phyloP scores from a whole-genome alignment of 2,797 vertebrate genomes.

The Anguilla obscura region DNA sequence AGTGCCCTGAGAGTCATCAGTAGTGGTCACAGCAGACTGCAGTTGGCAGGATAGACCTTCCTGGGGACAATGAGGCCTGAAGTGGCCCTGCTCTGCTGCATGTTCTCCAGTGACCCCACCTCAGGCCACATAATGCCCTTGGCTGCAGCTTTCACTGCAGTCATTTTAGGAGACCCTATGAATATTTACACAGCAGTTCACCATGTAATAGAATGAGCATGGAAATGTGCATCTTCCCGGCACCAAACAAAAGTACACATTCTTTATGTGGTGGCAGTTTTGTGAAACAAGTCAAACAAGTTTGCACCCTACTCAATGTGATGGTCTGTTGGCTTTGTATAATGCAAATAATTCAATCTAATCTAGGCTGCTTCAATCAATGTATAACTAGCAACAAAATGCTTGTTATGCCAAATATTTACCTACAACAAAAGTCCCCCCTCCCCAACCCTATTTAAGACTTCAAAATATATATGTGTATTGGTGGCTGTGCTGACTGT shows the following conservation, averaged over 20 bases:
- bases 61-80: background rate
- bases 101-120: background rate
- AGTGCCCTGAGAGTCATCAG: background rate
- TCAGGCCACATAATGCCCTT: background rate
- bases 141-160: background rate
- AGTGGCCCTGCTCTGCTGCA: background rate
- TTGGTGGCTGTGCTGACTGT: background rate
- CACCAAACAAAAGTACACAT: background rate
- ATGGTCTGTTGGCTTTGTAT: background rate
- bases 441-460: background rate
- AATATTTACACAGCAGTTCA: background rate
- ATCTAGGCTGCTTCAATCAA: background rate
- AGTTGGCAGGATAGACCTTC: background rate
- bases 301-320: background rate
- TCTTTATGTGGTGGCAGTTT: background rate
- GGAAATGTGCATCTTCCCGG: background rate
- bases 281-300: background rate
- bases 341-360: background rate
- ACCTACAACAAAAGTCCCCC: too few species aligned
- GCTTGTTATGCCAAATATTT: background rate
- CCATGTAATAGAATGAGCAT: background rate
- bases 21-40: background rate
- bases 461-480: background rate
- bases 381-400: background rate
- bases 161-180: background rate